Conservation (phyloP, 2,797 vertebrate species). For the Aplochiton taeniatus region DNA sequence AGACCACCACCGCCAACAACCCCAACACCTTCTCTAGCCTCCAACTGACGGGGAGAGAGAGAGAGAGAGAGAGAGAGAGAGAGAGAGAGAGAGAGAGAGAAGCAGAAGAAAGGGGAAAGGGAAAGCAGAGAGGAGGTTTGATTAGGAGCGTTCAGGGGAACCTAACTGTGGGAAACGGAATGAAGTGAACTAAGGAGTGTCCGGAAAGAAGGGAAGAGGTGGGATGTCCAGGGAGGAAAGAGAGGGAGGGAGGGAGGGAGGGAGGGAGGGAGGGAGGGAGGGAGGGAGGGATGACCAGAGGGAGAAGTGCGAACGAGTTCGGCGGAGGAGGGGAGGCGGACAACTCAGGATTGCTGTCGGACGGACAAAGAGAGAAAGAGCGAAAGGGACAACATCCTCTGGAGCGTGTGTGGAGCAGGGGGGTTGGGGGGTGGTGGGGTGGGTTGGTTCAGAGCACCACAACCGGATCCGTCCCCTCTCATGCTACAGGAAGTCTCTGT, state of each 20-base stretch:
- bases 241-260: not conserved
- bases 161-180: constrained; percentile 17
- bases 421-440: too few species aligned
- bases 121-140: constrained; percentile 19
- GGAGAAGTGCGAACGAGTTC: constrained; percentile 65
- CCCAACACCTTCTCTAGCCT: constrained; percentile 69
- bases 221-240: not conserved
- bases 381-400: constrained; percentile 59
- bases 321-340: constrained; percentile 40
- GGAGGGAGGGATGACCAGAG: constrained; percentile 41
- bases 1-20: constrained; percentile 57
- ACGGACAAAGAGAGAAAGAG: constrained; percentile 23
- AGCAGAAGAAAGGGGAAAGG: constrained; percentile 13
- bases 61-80: not conserved
- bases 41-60: constrained; percentile 58
- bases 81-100: constrained; percentile 22
- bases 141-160: not conserved
- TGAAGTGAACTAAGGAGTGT: constrained; percentile 70
- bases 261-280: constrained; percentile 38
- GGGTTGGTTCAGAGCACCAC: too few species aligned
- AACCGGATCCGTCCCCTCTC: too few species aligned
- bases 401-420: too few species aligned
- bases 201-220: constrained; percentile 70
- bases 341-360: too few species aligned
- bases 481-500: too few species aligned